Evolutionary conservation across 2,888 invertebrate species (phyloP).

Genomic region (Harpalus rubripes): DNA sequence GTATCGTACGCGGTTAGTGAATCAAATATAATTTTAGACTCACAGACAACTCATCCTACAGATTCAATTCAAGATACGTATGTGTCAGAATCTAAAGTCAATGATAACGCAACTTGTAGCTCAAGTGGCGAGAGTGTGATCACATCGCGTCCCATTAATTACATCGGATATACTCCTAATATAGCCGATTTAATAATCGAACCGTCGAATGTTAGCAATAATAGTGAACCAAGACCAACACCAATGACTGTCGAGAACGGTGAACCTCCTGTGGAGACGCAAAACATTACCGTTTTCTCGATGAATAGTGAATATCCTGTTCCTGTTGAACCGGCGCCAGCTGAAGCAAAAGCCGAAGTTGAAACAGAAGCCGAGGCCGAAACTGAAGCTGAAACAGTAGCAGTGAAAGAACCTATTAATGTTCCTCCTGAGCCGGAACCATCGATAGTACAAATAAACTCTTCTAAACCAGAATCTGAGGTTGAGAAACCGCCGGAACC

Average conservation of each 20-base stretch:
- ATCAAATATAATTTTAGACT: conserved; percentile 62
- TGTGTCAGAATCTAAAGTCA: conserved; percentile 68
- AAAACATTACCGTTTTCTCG: conserved; percentile 31
- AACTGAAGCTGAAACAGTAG: neutral
- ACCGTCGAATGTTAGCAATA: conserved; percentile 36
- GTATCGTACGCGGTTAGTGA: conserved; percentile 73
- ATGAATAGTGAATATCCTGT: conserved; percentile 27
- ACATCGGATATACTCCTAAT: conserved; percentile 60
- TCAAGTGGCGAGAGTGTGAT: conserved; percentile 71
- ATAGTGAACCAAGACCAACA: conserved; percentile 29
- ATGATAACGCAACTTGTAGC: conserved; percentile 66
- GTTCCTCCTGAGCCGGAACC: conserved; percentile 56
- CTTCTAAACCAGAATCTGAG: conserved; percentile 67
- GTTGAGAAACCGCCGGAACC: conserved; percentile 62
- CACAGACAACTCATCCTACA: conserved; percentile 68
- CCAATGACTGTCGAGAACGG: conserved; percentile 35
- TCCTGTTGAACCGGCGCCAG: conserved; percentile 9
- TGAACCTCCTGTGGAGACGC: conserved; percentile 32
- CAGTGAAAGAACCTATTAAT: conserved; percentile 28
- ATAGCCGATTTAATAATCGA: conserved; percentile 60
- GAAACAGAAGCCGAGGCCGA: neutral
- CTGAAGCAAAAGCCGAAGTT: neutral
- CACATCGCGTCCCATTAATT: conserved; percentile 69
- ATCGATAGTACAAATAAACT: conserved; percentile 67
- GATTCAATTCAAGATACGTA: conserved; percentile 68